Evolutionary conservation across 2,888 invertebrate genomes (phyloP).

Genomic region (Dascillus cervinus): DNA sequence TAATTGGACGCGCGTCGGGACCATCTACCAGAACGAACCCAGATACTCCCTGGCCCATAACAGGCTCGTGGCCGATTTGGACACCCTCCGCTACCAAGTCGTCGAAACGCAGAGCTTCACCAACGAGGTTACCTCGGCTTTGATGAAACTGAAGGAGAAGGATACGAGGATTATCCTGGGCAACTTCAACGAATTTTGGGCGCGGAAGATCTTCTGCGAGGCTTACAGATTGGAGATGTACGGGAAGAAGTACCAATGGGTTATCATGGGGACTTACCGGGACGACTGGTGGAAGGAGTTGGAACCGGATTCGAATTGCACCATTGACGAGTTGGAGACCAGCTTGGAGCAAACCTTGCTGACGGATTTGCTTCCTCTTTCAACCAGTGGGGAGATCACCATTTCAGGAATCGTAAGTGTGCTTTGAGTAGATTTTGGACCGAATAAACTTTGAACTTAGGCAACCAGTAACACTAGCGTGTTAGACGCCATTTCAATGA

Average conservation of each 20-base stretch:
- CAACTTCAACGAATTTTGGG: slow-evolving; percentile 94
- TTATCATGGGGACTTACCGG: slow-evolving; percentile 83
- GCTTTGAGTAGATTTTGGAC: no score
- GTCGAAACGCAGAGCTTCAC: slow-evolving; percentile 88
- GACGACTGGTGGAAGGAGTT: slow-evolving; percentile 63
- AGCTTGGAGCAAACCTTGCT: slow-evolving; percentile 84
- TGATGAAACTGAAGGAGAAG: slow-evolving; percentile 76
- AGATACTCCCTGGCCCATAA: slow-evolving; percentile 68
- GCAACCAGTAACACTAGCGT: no score
- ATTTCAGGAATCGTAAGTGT: slow-evolving; percentile 82
- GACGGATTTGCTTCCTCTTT: slow-evolving; percentile 79
- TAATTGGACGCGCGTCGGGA: slow-evolving; percentile 97
- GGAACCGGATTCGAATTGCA: slow-evolving; percentile 57
- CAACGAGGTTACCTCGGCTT: slow-evolving; percentile 73
- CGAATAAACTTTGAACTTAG: no score
- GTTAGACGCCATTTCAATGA: no score
- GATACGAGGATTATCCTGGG: slow-evolving; percentile 93
- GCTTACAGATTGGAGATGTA: slow-evolving; percentile 81
- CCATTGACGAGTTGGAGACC: slow-evolving; percentile 61
- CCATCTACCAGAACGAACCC: slow-evolving; percentile 93
- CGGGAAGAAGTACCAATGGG: slow-evolving; percentile 91
- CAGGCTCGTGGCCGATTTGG: slow-evolving; percentile 77
- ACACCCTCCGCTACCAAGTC: slow-evolving; percentile 70
- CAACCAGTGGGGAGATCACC: slow-evolving; percentile 79
- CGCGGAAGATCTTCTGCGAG: slow-evolving; percentile 80